Evolutionary conservation across 2,888 invertebrate species (phyloP).

Genomic region (Chesias legatella): DNA sequence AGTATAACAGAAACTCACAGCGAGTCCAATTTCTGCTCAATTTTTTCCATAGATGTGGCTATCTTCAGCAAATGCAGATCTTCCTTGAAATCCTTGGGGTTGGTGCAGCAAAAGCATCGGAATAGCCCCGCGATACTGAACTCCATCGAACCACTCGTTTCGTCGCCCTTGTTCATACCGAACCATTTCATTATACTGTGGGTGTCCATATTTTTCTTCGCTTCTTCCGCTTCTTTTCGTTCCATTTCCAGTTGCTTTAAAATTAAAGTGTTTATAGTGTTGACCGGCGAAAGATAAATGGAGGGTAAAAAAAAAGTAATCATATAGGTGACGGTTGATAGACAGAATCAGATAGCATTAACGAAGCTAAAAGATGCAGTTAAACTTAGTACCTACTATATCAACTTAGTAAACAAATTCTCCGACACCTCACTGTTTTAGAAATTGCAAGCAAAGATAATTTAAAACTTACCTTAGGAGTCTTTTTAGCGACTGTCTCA

Average conservation of each 20-base stretch:
- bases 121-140: slow-evolving; percentile 91
- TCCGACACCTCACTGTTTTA: no score
- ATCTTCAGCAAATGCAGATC: slow-evolving; percentile 91
- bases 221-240: slow-evolving; percentile 88
- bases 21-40: slow-evolving; percentile 87
- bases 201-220: slow-evolving; percentile 88
- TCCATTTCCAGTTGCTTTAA: slow-evolving; percentile 90
- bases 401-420: no score
- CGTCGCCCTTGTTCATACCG: slow-evolving; percentile 80
- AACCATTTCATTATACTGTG: slow-evolving; percentile 89
- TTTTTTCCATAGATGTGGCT: slow-evolving; percentile 87
- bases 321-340: no score
- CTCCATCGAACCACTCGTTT: slow-evolving; percentile 91
- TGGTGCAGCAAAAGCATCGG: slow-evolving; percentile 92
- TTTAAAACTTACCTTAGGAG: slow-evolving; percentile 48
- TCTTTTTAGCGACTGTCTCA: slow-evolving; percentile 82
- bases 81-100: slow-evolving; percentile 91
- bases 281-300: no score
- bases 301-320: no score
- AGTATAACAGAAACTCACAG: slow-evolving; percentile 52
- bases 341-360: no score
- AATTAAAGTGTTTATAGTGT: neutral
- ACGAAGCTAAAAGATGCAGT: no score
- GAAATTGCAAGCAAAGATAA: no score
- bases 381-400: no score